Evolutionary conservation across 2,113 vertebrate genomes (phyloP), one percentile per base, ranked within the genome.

Genomic region (Ptychochromis oligacanthus): DNA sequence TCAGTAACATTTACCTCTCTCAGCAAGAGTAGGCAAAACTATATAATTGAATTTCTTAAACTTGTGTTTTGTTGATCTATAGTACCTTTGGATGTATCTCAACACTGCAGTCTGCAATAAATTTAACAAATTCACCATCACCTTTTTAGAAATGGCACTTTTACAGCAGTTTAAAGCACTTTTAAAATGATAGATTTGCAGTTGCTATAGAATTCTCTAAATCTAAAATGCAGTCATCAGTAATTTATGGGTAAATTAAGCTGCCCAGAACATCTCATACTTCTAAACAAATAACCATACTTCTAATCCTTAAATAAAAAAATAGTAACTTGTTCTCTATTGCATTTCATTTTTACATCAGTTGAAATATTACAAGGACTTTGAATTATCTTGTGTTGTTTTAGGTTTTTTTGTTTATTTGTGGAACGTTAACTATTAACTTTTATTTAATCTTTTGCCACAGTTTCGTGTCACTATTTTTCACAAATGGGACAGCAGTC

Each of bases 401-500:
- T 67, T 46, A 26, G 3, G 13, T 26, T 1, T 9, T 0, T 64
- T 49, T 26, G 14, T 4, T 74, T 72, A 11, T 17, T 34, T 55
- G 24, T 58, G 17, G 11, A 28, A 24, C 1, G 26, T 72, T 2
- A 54, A 72, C 1, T 17, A 31, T 52, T n/a, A 18, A 11, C 22
- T 54, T 62, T 52, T 52, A 18, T 54, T 22, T 36, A 34, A 77
- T 58, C 26, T 62, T 43, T 56, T 22, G 6, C 46, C 52, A 13
- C 4, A 34, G 49, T 75, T 78, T 77, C 38, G 11, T 62, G 36
- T 17, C 57, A 22, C 6, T 75, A 22, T 62, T 77, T 64, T 22
- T 62, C 64, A 82, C 72, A 60, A 72, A 70, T 74, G 83, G 46
- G 64, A 31, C 79, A 79, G 75, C 62, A 77, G 65, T 56, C 40